Evolutionary conservation across 2,888 invertebrate species (phyloP), one percentile per base, ranked within the genome.

Genomic region (Dasysyrphus albostriatus): DNA sequence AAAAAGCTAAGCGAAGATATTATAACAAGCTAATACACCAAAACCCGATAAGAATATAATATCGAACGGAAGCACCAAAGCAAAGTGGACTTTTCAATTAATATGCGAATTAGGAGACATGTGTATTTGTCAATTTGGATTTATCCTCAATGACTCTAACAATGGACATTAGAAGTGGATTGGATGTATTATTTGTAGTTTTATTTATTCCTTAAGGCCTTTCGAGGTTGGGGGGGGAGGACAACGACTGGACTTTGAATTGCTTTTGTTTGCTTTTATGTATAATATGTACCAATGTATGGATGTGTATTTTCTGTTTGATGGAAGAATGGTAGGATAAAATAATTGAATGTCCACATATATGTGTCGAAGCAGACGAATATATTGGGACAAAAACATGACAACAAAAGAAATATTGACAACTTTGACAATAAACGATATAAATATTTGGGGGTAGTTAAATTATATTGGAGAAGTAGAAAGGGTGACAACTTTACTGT

Each of bases 51-150:
- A 84, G 72, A 76, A 61, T 42, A 16, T 34, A 6, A 59, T 59
- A 59, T 37, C 39, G 69, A 39, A 65, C 72, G 79, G 87, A 83
- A 83, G 87, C 75, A 54, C 29, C 78, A 59, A 78, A 19, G 14
- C 5, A 24, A 82, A 75, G 75, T 83, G 89, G 89, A 89, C 90
- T 89, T 90, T 89, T 90, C 89, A 90, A 90, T 90, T 90, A 89
- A 89, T 89, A 89, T 89, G 89, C 89, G 89, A 88, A 89, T 89
- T 89, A 89, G 89, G 88, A 89, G 89, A 87, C 87, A 83, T 83
- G 83, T 87, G 87, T 87, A 83, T 87, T 87, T 83, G 87, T 75
- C 87, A 83, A 83, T 87, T 74, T 75, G 79, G 83, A 79, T 83
- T 87, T 79, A 83, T 78, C 74, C 59, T 47, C 29, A 83, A 83